Evolutionary conservation across 1,140 invertebrate species (phyloP).

Genomic region (Anoplolepis gracilipes): DNA sequence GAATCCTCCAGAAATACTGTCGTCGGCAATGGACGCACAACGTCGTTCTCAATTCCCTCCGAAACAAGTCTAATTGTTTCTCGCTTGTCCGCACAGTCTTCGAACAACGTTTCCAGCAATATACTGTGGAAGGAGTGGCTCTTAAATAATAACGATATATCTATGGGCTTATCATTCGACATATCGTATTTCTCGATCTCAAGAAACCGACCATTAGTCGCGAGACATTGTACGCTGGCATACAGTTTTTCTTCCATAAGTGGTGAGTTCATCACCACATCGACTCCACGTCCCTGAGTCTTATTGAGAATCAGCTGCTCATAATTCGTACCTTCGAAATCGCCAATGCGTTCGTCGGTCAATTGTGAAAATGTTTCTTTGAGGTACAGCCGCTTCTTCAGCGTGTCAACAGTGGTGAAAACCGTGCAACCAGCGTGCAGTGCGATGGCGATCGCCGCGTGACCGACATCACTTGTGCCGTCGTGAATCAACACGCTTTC

Average conservation of each 20-base stretch:
- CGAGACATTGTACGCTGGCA: constrained; percentile 96
- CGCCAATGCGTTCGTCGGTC: constrained; percentile 93
- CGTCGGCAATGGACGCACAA: constrained; percentile 93
- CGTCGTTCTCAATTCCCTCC: constrained; percentile 94
- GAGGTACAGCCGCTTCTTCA: constrained; percentile 95
- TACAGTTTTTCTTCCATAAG: constrained; percentile 95
- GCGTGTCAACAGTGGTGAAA: constrained; percentile 95
- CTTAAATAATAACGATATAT: constrained; percentile 97
- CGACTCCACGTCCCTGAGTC: constrained; percentile 94
- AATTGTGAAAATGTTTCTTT: constrained; percentile 94
- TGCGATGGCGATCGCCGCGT: constrained; percentile 97
- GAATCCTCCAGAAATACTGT: constrained; percentile 92
- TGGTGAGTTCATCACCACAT: constrained; percentile 97
- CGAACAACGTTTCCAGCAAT: constrained; percentile 95
- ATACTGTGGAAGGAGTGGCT: constrained; percentile 99
- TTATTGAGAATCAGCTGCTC: constrained; percentile 93
- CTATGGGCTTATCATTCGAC: constrained; percentile 94
- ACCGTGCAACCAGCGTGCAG: constrained; percentile 94
- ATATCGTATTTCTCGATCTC: constrained; percentile 99
- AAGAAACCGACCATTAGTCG: constrained; percentile 95
- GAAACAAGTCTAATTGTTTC: constrained; percentile 91
- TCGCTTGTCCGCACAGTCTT: constrained; percentile 90
- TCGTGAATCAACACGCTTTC: constrained; percentile 97
- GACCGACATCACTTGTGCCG: constrained; percentile 97
- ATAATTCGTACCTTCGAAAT: constrained; percentile 96